Base-by-base conservation (phyloP, 1,140 invertebrate genomes). In the Helicoverpa zea region DNA sequence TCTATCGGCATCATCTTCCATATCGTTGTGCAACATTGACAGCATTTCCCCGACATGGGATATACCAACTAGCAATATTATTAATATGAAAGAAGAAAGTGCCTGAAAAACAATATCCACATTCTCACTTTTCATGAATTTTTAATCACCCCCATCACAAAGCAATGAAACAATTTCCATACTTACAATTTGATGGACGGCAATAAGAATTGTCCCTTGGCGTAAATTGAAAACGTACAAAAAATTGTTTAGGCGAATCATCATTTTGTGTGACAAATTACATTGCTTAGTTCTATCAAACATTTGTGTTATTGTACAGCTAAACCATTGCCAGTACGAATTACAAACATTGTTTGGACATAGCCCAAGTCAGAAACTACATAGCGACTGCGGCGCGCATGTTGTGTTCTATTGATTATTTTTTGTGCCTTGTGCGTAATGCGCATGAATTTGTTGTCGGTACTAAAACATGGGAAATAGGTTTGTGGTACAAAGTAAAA, bases 121-220 rank as follows among this genome's bases (percentile, higher is more conserved):
- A 18, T 18, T 11, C 12, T 16, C 35, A 47, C 47, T 49, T 14
- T 64, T 13, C 13, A 63, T 63, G 29, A 35, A 64, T 64, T 35
- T n/a, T 7, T 49, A 23, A 66, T 16, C 43, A 66, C n/a, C 12
- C 4, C 23, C 23, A 29, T 29, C 58, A 79, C 47, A 59, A 64
- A 79, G 64, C 59, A 59, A 75, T 76, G 13, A 80, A 30, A 56
- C 11, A 56, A 35, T 75, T 72, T 30, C 79, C 14, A 58, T 88
- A 94, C 93, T 94, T 82, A 94, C 92, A 51, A 94, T 94, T 89
- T 94, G 92, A 90, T 94, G 93, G 89, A 93, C 92, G 88, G 93
- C 93, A 84, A 94, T 93, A 66, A 94, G 89, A 83, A 94, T 94
- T 81, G 92, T 92, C 83, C 93, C 93, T 88, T 94, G 92, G 23